Base-by-base conservation (phyloP, 2,113 vertebrate species). In the Meles meles region DNA sequence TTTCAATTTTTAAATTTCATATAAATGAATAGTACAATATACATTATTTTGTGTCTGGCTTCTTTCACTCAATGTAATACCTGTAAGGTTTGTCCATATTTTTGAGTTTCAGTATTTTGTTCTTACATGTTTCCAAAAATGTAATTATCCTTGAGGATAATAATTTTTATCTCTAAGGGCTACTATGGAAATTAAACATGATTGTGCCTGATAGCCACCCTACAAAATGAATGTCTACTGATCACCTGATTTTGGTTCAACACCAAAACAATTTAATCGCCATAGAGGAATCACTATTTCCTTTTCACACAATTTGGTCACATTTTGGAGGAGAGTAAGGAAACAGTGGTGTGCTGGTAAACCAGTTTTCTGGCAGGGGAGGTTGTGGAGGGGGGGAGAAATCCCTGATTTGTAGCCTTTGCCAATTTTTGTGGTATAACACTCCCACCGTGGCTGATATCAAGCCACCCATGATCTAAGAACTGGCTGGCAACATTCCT, bases 11-110 rank as follows among this genome's bases (percentile, higher is more conserved):
- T 83, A 47, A 76, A 65, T 31, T 67, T 88, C 57, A 59, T 37
- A 77, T 63, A 72, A 55, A 81, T n/a, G n/a, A 92, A 63, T 44
- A 80, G 72, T 3, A 82, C 9, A 74, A n/a, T 31, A 55, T 96
- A 31, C 8, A 71, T 74, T 82, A 88, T 37, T 92, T 74, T 88
- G 57, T 76, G 39, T 76, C 44, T 67, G 31, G 47, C 37, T 67
- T 93, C 71, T 88, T 49, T 86, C 52, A 80, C 34, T 52, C 63
- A n/a, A 12, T 89, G 52, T 14, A 76, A 76, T 90, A 92, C 7
- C 29, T 27, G 10, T 65, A 42, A 87, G 55, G 37, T 80, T 91
- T 44, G 29, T 27, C 25, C 34, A 49, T 80, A 17, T 44, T 74
- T 74, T 61, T 39, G 61, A 92, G 44, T 39, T 63, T 88, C 65